phyloP scores from a whole-genome alignment of 2,113 vertebrate species.

The Merops nubicus region DNA sequence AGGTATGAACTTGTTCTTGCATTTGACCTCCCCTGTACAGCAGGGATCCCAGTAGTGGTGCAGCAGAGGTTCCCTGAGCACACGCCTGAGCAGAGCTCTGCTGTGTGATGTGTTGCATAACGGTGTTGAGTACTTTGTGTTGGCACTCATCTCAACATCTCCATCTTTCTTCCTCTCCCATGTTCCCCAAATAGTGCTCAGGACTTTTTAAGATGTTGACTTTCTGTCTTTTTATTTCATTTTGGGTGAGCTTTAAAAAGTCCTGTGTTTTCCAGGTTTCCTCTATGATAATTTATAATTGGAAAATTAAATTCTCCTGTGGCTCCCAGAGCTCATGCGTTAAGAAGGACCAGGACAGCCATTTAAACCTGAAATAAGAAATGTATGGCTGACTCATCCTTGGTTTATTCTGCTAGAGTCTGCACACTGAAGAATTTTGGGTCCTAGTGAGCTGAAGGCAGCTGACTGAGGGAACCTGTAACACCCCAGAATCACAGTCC shows the following conservation, averaged over 20 bases:
- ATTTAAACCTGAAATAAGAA: neutral
- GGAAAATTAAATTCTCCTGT: neutral
- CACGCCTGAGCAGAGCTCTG: neutral
- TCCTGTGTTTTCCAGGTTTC: neutral
- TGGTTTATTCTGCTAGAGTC: neutral
- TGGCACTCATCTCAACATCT: neutral
- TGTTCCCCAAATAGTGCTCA: neutral
- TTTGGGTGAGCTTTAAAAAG: neutral
- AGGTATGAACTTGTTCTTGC: neutral
- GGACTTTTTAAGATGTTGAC: neutral
- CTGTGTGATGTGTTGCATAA: neutral
- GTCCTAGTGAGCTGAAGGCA: neutral
- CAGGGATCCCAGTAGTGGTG: neutral
- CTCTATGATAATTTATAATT: neutral
- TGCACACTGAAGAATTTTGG: neutral
- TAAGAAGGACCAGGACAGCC: neutral
- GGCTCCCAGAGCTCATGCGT: neutral
- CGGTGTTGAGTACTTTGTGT: rapidly evolving
- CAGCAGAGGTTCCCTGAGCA: neutral
- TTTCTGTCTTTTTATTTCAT: neutral
- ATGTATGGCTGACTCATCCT: neutral
- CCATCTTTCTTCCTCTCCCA: neutral
- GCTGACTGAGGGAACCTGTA: neutral
- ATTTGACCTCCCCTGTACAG: neutral
- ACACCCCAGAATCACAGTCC: neutral